A percentile compares a stretch with the other conserved stretches of the same genome.
phyloP scores from a whole-genome alignment of 2,888 invertebrate genomes.

The Rhagium mordax region DNA sequence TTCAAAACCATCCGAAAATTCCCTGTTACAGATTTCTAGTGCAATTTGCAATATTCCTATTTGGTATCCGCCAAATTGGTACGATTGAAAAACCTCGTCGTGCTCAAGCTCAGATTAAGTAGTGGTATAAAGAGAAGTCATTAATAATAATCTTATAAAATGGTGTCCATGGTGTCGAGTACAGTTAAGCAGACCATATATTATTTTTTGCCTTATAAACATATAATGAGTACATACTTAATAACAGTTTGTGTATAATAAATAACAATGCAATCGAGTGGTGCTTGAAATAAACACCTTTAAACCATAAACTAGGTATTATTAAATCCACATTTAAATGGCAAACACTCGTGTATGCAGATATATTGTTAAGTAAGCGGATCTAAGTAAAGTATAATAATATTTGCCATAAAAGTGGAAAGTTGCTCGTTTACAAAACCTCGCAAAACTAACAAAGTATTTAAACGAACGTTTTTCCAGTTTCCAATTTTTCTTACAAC shows the following conservation, averaged over 20 bases:
- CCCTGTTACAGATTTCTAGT: not conserved
- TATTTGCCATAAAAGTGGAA: no score
- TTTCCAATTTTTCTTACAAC: no score
- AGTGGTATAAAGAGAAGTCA: not conserved
- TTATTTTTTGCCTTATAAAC: conserved; percentile 18
- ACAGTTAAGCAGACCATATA: conserved; percentile 1
- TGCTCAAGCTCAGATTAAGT: not conserved
- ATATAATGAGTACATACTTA: conserved; percentile 10
- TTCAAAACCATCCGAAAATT: no score
- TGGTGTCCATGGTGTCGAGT: not conserved
- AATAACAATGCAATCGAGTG: conserved; percentile 14
- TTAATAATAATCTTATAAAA: conserved; percentile 2
- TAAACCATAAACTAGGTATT: conserved; percentile 3
- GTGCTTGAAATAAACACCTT: conserved; percentile 23
- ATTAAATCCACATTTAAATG: conserved; percentile 14
- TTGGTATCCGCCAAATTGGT: not conserved
- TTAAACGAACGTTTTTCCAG: no score
- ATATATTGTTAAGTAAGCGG: no score
- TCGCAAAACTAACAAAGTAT: no score
- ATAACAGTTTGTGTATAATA: conserved; percentile 15
- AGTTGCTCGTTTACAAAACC: no score
- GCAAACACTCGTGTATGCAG: not conserved
- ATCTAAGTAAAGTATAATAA: no score
- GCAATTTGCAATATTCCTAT: not conserved
- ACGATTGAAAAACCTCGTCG: not conserved